Conservation (phyloP, 35 echinoderm and acorn worm genomes). For the Ophiothrix spiculata region DNA sequence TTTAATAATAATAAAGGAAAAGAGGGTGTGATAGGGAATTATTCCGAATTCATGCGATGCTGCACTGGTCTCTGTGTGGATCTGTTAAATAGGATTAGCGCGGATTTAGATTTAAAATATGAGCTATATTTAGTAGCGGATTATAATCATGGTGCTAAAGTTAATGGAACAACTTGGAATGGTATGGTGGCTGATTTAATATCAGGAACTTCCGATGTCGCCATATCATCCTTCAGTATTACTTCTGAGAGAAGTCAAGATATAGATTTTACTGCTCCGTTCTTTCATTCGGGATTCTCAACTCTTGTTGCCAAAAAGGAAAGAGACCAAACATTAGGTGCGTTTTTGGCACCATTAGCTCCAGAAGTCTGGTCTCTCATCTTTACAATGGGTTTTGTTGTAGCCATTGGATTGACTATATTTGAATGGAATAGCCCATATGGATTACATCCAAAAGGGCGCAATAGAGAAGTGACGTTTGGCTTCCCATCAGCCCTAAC, state of each 20-base stretch:
- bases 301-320: conserved; percentile 58
- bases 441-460: conserved; percentile 48
- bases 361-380: conserved; percentile 42
- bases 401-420: conserved; percentile 48
- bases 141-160: conserved; percentile 49
- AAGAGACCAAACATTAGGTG: conserved; percentile 34
- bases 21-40: background rate
- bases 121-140: conserved; percentile 52
- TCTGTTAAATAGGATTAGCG: conserved; percentile 35
- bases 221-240: conserved; percentile 62
- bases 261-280: conserved; percentile 54
- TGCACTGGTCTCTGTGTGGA: conserved; percentile 51
- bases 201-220: conserved; percentile 26
- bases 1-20: background rate
- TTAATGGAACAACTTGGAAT: conserved; percentile 47
- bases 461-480: conserved; percentile 50
- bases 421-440: conserved; percentile 61
- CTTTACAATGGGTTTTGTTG: conserved; percentile 32
- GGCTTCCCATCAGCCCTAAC: conserved; percentile 60
- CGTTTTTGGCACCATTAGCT: conserved; percentile 54
- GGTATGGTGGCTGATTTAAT: conserved; percentile 59
- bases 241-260: conserved; percentile 48
- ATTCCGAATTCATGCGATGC: conserved; percentile 7
- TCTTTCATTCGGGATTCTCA: conserved; percentile 64
- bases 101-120: conserved; percentile 37